phyloP scores from a whole-genome alignment of 2,888 invertebrate genomes.

The Dione juno region DNA sequence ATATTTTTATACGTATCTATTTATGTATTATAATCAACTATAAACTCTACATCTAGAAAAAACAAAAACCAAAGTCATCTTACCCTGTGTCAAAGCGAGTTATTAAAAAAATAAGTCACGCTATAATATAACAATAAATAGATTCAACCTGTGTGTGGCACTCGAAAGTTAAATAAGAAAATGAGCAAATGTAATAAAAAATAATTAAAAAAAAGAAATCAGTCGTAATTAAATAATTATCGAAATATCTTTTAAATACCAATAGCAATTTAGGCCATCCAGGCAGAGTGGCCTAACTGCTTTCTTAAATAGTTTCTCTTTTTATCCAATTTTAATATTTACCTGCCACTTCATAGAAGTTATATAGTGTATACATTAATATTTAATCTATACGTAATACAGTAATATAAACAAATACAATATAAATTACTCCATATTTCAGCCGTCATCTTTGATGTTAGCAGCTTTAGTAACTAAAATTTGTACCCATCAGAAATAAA shows the following conservation, averaged over 20 bases:
- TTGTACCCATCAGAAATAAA: conserved; percentile 4
- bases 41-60: conserved; percentile 10
- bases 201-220: conserved; percentile 4
- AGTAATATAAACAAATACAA: too few relatives aligned
- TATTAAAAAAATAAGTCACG: conserved; percentile 32
- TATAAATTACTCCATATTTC: too few relatives aligned
- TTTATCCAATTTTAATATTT: not conserved
- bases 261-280: not conserved
- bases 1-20: not conserved
- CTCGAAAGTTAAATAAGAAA: conserved; percentile 18
- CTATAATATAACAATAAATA: conserved; percentile 35
- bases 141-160: conserved; percentile 35
- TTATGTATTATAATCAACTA: not conserved
- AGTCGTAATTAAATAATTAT: not conserved
- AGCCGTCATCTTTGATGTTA: too few relatives aligned
- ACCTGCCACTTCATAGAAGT: too few relatives aligned
- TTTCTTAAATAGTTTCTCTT: not conserved
- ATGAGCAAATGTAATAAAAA: conserved; percentile 36
- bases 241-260: not conserved
- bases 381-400: too few relatives aligned
- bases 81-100: conserved; percentile 43
- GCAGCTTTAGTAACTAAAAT: not conserved
- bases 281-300: not conserved
- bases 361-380: too few relatives aligned
- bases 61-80: conserved; percentile 28